These are phyloP conservation scores for Ips typographus DNA, from an alignment of 1,140 invertebrate species.

Conservation along the genomic window DNA sequence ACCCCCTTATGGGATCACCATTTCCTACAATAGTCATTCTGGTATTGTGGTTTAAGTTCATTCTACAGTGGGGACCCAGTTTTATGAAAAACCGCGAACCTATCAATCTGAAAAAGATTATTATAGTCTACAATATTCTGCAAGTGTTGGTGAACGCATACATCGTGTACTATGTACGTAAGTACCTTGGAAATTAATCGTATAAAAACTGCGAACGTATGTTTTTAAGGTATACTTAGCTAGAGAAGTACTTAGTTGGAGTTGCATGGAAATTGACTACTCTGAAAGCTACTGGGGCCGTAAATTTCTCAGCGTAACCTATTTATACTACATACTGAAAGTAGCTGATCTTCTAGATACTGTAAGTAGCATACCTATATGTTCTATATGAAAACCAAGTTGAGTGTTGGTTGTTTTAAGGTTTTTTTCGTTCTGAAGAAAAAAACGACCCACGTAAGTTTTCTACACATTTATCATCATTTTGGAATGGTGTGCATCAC, in stretches of 20 bases:
- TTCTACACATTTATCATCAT: constrained; percentile 89
- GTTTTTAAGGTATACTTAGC: constrained; percentile 10
- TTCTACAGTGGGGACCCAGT: constrained; percentile 65
- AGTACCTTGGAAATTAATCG: background rate
- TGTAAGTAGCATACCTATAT: constrained; percentile 49
- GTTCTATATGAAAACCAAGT: background rate
- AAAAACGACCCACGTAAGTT: constrained; percentile 80
- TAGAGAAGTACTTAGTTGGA: constrained; percentile 19
- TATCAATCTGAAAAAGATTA: constrained; percentile 71
- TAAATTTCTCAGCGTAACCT: constrained; percentile 60
- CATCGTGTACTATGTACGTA: constrained; percentile 68
- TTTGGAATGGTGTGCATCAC: constrained; percentile 68
- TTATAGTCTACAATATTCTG: constrained; percentile 80
- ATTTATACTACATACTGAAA: constrained; percentile 68
- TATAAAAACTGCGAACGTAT: background rate
- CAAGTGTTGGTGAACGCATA: constrained; percentile 75
- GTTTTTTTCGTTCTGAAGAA: constrained; percentile 87
- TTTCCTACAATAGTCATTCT: constrained; percentile 63
- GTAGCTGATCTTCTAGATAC: constrained; percentile 71
- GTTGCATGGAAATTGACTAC: constrained; percentile 74
- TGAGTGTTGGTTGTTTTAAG: constrained; percentile 47
- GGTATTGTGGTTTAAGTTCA: constrained; percentile 63
- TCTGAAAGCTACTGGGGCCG: constrained; percentile 61
- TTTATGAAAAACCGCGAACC: constrained; percentile 71
- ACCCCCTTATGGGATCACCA: constrained; percentile 28